phyloP scores from a whole-genome alignment of 2,797 vertebrate species.

The Cossypha heuglini region DNA sequence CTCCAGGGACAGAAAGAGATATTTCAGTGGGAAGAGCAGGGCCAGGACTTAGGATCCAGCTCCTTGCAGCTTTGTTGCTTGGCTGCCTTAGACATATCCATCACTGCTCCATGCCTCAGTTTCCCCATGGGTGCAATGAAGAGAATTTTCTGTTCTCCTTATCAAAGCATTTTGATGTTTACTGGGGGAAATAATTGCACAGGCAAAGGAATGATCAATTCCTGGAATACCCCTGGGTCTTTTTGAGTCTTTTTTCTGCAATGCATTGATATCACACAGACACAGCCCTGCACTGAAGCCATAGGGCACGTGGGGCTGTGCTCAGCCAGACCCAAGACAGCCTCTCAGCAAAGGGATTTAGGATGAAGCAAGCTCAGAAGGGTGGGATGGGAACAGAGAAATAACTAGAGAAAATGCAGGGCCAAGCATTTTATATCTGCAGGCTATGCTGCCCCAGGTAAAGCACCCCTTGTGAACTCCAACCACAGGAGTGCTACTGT shows the following conservation, averaged over 20 bases:
- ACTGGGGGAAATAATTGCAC: background rate
- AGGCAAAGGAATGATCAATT: background rate
- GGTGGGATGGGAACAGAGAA: background rate
- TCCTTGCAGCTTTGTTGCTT: background rate
- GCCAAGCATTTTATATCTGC: background rate
- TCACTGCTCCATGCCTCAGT: background rate
- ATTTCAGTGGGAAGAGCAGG: background rate
- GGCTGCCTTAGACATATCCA: background rate
- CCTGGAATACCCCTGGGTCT: background rate
- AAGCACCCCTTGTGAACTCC: background rate
- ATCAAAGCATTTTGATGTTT: background rate
- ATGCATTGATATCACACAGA: background rate
- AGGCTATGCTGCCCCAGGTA: background rate
- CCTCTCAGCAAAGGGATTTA: background rate
- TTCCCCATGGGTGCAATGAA: background rate
- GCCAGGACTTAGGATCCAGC: background rate
- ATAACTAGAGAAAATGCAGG: background rate
- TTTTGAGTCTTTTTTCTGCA: background rate
- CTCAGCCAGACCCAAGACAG: background rate
- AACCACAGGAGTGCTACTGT: rapidly evolving
- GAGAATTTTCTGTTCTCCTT: background rate
- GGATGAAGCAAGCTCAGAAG: background rate
- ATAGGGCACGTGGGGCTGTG: rapidly evolving
- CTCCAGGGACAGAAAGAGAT: background rate
- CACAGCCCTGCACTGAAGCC: background rate